Conservation (phyloP, 2,797 vertebrate species). For the Ara ararauna region DNA sequence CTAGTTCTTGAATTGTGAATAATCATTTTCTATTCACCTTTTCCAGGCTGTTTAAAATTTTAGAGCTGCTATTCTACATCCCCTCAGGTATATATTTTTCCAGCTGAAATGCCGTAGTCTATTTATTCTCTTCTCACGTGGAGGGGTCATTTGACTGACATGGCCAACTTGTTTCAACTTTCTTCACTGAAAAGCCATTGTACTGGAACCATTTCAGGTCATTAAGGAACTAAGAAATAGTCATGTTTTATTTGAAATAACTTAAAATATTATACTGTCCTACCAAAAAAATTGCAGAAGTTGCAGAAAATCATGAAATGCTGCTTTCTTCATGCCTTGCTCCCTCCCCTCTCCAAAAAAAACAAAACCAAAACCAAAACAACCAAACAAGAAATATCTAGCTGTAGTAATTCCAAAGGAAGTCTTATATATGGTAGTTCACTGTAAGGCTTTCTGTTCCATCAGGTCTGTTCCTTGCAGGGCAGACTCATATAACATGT, state of each 20-base stretch:
- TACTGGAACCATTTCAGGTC: neutral
- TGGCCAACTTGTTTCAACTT: neutral
- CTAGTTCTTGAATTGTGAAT: slow-evolving; percentile 12
- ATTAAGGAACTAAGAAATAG: neutral
- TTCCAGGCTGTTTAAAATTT: slow-evolving; percentile 49
- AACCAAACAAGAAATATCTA: neutral
- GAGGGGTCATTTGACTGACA: slow-evolving; percentile 18
- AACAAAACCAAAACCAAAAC: neutral
- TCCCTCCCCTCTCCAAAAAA: neutral
- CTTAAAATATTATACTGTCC: neutral
- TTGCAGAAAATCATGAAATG: neutral
- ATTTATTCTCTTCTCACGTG: neutral
- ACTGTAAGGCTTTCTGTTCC: neutral
- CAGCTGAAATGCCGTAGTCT: neutral
- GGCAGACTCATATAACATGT: neutral
- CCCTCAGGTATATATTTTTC: neutral
- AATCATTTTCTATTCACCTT: slow-evolving; percentile 41
- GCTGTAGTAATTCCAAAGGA: neutral
- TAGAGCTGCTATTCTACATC: neutral
- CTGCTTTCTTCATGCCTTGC: rapidly evolving
- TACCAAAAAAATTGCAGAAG: neutral
- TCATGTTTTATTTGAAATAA: neutral
- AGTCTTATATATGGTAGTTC: neutral
- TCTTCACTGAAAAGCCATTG: neutral
- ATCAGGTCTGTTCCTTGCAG: neutral